A percentile compares a stretch with the other conserved stretches of the same genome.
Evolutionary conservation across 2,888 invertebrate species (phyloP).

Genomic region (Caenorhabditis sinica): DNA sequence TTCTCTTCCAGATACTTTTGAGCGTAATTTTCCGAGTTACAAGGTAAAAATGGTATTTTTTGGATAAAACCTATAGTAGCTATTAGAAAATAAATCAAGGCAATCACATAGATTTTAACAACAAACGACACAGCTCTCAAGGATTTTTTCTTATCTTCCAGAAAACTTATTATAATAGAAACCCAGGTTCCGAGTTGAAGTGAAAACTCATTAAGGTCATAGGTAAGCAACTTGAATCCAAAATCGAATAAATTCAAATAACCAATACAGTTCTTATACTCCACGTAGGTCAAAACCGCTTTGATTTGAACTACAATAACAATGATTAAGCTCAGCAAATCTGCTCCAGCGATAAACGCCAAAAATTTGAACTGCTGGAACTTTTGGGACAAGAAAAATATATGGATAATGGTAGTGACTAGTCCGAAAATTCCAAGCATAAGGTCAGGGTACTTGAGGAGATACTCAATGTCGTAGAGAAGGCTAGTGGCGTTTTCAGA

Average conservation of each 20-base stretch:
- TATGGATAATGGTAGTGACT: not conserved
- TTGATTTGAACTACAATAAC: not conserved
- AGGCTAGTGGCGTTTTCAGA: too few relatives aligned
- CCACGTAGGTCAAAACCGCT: not conserved
- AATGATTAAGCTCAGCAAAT: not conserved
- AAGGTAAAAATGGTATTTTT: not conserved
- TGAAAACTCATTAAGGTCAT: too few relatives aligned
- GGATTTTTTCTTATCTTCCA: too few relatives aligned
- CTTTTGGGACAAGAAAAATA: not conserved
- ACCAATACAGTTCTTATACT: not conserved
- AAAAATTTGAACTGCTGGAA: not conserved
- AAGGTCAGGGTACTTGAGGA: not conserved
- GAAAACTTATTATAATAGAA: not conserved
- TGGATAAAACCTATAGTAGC: not conserved
- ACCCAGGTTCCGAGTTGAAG: not conserved
- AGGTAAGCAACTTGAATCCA: not conserved
- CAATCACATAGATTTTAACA: not conserved
- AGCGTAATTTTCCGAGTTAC: not conserved
- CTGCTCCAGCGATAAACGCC: not conserved
- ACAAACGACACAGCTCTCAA: too few relatives aligned
- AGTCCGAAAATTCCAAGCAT: not conserved
- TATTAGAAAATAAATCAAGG: not conserved
- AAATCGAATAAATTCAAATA: not conserved
- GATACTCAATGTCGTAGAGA: not conserved
- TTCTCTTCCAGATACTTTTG: not conserved